Base-by-base conservation (phyloP, 2,113 vertebrate genomes). In the Bos indicus region DNA sequence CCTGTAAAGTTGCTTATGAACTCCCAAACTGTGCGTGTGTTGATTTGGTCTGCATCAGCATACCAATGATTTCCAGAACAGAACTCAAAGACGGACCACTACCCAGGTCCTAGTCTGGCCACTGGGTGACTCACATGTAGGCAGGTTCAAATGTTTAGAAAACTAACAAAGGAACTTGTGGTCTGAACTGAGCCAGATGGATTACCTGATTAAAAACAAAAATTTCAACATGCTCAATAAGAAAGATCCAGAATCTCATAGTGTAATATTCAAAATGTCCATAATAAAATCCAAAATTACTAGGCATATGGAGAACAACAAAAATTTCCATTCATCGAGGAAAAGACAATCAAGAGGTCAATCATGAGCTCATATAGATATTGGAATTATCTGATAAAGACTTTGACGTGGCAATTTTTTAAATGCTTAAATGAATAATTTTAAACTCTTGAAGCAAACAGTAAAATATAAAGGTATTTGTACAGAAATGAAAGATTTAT, bases 341-440 rank as follows among this genome's bases (percentile, higher is more conserved):
- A 90, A 95, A 86, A 97, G 46, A 86, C 64, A 92, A 86, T 86
- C 54, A 54, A 81, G 36, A 91, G 80, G 25, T 64, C 28, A 83
- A 3, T 83, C 15, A 36, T 86, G 19, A 46, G 60, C 84, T 94
- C 13, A 80, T 59, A 94, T 23, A 28, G 23, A 78, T 59, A 86
- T 94, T 84, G 64, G 13, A 54, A 90, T 88, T 96, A 64, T 25
- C 25, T 71, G 64, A 96, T 86, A 86, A 85, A 88, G 21, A 52
- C 7, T 62, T 89, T 78, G 89, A 94, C 67, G 30, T 36, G 90
- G 23, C 43, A 80, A 7, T 67, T 78, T 92, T 19, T 83, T 15
- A 78, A 96, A 83, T 90, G 48, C 28, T 83, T 59, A 91, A 92
- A 62, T 93, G 56, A 97, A 15, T 40, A 92, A 91, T 64, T 57